Evolutionary conservation across 2,888 invertebrate genomes (phyloP).

Genomic region (Tetranychus piercei): DNA sequence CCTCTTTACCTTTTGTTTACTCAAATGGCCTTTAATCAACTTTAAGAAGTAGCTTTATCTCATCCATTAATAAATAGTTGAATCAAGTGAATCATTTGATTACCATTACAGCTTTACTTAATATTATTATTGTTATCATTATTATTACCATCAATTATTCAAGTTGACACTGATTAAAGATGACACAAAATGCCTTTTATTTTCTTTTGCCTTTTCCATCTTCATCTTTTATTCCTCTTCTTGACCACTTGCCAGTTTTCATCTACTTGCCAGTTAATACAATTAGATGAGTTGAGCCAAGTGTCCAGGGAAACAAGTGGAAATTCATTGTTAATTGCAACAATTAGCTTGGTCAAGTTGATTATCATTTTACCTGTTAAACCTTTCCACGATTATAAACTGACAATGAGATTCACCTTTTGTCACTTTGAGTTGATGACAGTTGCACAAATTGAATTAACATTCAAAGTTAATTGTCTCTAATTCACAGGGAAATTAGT

Average conservation of each 20-base stretch:
- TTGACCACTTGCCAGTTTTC: background rate
- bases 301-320: too few species aligned
- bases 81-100: background rate
- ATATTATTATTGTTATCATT: background rate
- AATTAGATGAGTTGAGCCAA: too few species aligned
- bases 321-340: too few species aligned
- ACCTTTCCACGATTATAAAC: too few species aligned
- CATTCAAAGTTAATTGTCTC: too few species aligned
- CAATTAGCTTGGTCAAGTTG: too few species aligned
- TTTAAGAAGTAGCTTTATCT: background rate
- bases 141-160: background rate
- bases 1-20: background rate
- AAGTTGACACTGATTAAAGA: background rate
- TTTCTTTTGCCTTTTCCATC: background rate
- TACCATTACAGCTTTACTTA: background rate
- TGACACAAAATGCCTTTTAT: background rate
- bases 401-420: too few species aligned
- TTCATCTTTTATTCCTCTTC: background rate
- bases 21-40: conserved; percentile 5
- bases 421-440: too few species aligned
- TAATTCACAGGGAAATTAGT: background rate
- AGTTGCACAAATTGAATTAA: too few species aligned
- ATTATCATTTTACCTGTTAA: too few species aligned
- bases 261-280: background rate
- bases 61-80: background rate